These are phyloP conservation scores for Meghimatium bilineatum DNA, from an alignment of 2,888 invertebrate genomes.

Conservation along the genomic window DNA sequence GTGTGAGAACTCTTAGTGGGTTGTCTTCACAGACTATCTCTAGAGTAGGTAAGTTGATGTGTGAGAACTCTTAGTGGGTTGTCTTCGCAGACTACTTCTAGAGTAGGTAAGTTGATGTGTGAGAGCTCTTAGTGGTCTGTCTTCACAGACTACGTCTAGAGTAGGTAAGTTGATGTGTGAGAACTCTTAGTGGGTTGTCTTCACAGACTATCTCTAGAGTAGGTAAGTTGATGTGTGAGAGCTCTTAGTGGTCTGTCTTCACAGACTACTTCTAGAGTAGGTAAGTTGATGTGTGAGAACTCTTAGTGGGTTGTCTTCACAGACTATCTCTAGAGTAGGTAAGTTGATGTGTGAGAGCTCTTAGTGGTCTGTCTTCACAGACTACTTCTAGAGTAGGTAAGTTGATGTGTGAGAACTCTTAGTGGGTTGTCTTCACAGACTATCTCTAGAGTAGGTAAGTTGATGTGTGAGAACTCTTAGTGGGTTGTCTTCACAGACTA, in stretches of 20 bases:
- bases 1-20: slow-evolving; percentile 91
- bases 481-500: slow-evolving; percentile 88
- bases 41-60: slow-evolving; percentile 87
- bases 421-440: slow-evolving; percentile 90
- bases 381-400: slow-evolving; percentile 86
- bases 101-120: slow-evolving; percentile 89
- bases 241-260: slow-evolving; percentile 90
- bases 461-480: slow-evolving; percentile 93
- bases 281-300: slow-evolving; percentile 90
- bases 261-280: slow-evolving; percentile 87
- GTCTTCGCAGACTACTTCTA: slow-evolving; percentile 87
- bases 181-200: slow-evolving; percentile 89
- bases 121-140: slow-evolving; percentile 90
- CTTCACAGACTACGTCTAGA: slow-evolving; percentile 87
- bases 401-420: slow-evolving; percentile 90
- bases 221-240: slow-evolving; percentile 89
- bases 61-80: slow-evolving; percentile 92
- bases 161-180: slow-evolving; percentile 89
- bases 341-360: slow-evolving; percentile 89
- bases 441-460: slow-evolving; percentile 85
- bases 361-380: slow-evolving; percentile 90
- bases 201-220: slow-evolving; percentile 88
- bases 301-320: slow-evolving; percentile 89
- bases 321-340: slow-evolving; percentile 87
- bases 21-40: slow-evolving; percentile 89